Evolutionary conservation across 2,113 vertebrate genomes (phyloP).

Genomic region (Brienomyrus longianalis): DNA sequence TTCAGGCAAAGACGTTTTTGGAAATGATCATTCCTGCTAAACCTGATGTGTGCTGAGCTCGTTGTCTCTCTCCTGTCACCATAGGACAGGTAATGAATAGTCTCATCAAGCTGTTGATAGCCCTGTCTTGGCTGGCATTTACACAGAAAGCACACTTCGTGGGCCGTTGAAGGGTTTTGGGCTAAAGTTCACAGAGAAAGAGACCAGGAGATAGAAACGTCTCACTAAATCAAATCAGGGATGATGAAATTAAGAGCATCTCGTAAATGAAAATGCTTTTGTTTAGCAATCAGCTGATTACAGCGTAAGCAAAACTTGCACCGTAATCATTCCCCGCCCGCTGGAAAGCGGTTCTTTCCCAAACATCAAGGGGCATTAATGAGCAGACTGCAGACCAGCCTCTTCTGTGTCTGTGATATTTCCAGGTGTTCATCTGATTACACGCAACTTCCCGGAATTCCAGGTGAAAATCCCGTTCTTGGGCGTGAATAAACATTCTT

Average conservation of each 20-base stretch:
- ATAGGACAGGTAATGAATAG: neutral
- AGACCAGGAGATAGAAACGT: neutral
- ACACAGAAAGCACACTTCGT: neutral
- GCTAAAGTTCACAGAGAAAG: neutral
- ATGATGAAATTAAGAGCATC: neutral
- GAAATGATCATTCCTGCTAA: neutral
- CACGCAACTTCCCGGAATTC: constrained; percentile 39
- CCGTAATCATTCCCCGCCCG: neutral
- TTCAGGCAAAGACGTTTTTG: neutral
- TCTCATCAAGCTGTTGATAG: neutral
- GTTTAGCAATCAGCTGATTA: neutral
- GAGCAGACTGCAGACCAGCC: neutral
- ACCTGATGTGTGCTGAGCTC: neutral
- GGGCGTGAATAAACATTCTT: constrained; percentile 50
- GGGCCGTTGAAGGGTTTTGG: neutral
- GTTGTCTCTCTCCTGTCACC: neutral
- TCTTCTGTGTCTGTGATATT: constrained; percentile 27
- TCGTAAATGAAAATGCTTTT: neutral
- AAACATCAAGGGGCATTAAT: neutral
- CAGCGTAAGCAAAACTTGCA: neutral
- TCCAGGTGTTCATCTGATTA: constrained; percentile 38
- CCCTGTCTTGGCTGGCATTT: neutral
- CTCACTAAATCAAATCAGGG: neutral
- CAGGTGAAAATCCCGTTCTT: constrained; percentile 38
- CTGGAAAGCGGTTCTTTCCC: neutral